These are phyloP conservation scores for Zelostemma sp. DNA, from an alignment of 1,140 invertebrate species.

Conservation along the genomic window DNA sequence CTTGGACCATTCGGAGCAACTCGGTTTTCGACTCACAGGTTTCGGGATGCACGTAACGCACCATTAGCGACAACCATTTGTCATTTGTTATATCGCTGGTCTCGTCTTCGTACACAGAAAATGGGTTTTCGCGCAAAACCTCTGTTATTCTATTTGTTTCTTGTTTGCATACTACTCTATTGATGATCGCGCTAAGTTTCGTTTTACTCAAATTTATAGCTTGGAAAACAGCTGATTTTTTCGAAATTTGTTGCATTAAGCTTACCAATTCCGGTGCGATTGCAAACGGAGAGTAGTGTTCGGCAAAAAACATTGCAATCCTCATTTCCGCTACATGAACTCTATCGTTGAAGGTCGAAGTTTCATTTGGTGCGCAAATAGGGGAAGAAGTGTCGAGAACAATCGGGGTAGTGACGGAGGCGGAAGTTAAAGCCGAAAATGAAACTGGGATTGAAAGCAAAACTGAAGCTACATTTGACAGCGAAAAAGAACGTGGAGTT, in stretches of 20 bases:
- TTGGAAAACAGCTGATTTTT: neutral
- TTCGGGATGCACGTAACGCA: slow-evolving; percentile 8
- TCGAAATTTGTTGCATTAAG: neutral
- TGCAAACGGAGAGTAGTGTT: no score
- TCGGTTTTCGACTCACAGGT: neutral
- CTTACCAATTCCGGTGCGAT: neutral
- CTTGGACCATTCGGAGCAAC: slow-evolving; percentile 12
- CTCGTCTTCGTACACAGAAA: slow-evolving; percentile 8
- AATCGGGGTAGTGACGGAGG: no score
- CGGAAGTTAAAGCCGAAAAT: no score
- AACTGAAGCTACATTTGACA: no score
- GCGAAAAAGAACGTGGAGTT: no score
- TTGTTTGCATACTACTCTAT: neutral
- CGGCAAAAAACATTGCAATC: neutral
- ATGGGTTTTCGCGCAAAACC: neutral
- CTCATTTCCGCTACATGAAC: neutral
- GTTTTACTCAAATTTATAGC: slow-evolving; percentile 1
- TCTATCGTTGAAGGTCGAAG: no score
- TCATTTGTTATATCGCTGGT: slow-evolving; percentile 11
- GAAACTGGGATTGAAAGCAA: no score
- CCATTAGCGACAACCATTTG: slow-evolving; percentile 15
- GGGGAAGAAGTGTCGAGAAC: no score
- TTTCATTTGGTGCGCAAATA: no score
- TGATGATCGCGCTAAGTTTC: neutral
- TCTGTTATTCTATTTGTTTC: neutral